A percentile compares a stretch with the other conserved stretches of the same genome.
phyloP scores from a whole-genome alignment of 1,140 invertebrate species.

The Bombus turneri region DNA sequence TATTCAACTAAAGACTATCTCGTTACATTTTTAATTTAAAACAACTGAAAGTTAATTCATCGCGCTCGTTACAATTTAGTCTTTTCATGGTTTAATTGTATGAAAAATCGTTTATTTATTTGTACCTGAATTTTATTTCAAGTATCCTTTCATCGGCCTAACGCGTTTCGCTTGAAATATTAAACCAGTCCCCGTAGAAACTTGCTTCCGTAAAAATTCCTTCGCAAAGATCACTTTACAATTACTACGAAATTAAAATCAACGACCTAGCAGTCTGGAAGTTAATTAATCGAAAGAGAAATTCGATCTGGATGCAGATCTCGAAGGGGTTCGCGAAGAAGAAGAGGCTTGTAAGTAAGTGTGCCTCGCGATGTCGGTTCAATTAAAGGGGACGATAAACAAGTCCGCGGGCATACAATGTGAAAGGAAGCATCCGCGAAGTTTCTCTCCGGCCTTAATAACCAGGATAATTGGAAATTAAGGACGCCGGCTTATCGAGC shows the following conservation, averaged over 20 bases:
- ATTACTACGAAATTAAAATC: too few relatives aligned
- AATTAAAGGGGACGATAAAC: conserved; percentile 46
- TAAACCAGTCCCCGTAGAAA: too few relatives aligned
- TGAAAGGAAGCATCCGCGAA: conserved; percentile 53
- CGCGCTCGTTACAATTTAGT: too few relatives aligned
- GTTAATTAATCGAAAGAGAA: neutral
- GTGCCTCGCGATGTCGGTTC: conserved; percentile 20
- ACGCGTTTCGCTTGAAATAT: too few relatives aligned
- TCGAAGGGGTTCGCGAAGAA: neutral
- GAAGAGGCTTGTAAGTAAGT: conserved; percentile 1
- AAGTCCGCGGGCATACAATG: conserved; percentile 38
- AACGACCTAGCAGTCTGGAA: neutral
- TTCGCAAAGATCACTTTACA: neutral
- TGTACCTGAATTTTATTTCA: too few relatives aligned
- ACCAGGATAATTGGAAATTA: conserved; percentile 56
- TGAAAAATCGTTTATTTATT: neutral
- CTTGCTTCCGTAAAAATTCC: neutral
- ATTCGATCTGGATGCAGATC: neutral
- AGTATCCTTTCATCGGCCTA: too few relatives aligned
- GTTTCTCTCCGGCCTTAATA: conserved; percentile 53
- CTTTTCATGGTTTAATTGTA: too few relatives aligned
- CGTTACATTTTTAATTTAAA: too few relatives aligned
- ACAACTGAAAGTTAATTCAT: too few relatives aligned
- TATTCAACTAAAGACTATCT: too few relatives aligned
- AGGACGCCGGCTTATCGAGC: conserved; percentile 46